phyloP scores from a whole-genome alignment of 2,888 invertebrate genomes.

The Acutogordius australiensis region DNA sequence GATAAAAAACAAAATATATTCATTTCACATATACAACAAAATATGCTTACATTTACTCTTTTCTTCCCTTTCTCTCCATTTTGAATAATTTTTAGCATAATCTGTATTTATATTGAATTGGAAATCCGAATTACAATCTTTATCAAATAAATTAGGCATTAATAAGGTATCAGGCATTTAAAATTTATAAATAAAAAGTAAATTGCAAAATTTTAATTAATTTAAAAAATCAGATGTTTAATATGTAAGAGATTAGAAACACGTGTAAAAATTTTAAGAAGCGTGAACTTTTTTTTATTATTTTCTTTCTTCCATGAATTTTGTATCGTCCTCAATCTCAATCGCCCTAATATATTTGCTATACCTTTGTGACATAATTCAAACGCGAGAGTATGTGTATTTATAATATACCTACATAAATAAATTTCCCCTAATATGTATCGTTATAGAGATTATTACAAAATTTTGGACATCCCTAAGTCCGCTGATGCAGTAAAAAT shows the following conservation, averaged over 20 bases:
- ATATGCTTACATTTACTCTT: slow-evolving; percentile 34
- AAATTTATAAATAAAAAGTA: too few species aligned
- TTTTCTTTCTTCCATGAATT: too few species aligned
- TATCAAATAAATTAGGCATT: slow-evolving; percentile 8
- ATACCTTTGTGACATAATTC: too few species aligned
- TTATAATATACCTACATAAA: background rate
- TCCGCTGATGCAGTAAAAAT: slow-evolving; percentile 67
- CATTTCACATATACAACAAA: slow-evolving; percentile 15
- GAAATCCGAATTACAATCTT: slow-evolving; percentile 23
- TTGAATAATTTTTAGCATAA: slow-evolving; percentile 53
- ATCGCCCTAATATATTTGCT: too few species aligned
- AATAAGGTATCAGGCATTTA: too few species aligned
- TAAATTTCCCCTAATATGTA: slow-evolving; percentile 12
- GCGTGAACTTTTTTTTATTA: too few species aligned
- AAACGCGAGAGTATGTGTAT: background rate
- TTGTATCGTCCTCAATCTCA: too few species aligned
- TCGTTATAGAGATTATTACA: slow-evolving; percentile 61
- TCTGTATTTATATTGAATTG: slow-evolving; percentile 38
- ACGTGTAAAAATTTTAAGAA: too few species aligned
- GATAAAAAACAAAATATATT: background rate
- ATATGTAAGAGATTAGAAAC: too few species aligned
- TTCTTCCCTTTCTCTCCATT: slow-evolving; percentile 55
- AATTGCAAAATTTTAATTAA: too few species aligned
- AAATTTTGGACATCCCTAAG: slow-evolving; percentile 52
- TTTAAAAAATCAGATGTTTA: too few species aligned